Evolutionary conservation across 2,113 vertebrate genomes (phyloP), one percentile per base, ranked within the genome.

Genomic region (Stercorarius parasiticus): DNA sequence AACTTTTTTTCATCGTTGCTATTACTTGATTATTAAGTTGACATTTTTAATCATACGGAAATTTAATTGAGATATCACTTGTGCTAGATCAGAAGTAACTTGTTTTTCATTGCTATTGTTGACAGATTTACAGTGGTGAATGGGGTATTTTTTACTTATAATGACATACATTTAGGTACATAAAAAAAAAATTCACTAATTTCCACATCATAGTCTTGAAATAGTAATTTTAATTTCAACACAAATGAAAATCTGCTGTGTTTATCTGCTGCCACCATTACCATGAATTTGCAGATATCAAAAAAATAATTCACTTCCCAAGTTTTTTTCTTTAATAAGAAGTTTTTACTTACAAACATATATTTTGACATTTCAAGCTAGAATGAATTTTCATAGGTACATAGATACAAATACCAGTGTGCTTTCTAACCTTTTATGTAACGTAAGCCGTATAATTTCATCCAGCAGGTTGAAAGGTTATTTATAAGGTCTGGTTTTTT

Each of bases 201-300:
- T 84, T 50, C 25, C 43, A 43, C 8, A 32, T 15, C 8, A 21
- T 29, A 23, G 72, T 93, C 94, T 94, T 29, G n/a, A 91, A 95
- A 86, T 29, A 40, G 9, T 5, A 79, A 43, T 83, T 93, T 95
- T 85, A 65, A 80, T 95, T 97, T 96, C 52, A 94, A 47, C 11
- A 29, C 42, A 88, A 92, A 27, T 13, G 10, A 89, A 30, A 45
- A 80, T 52, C 18, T 82, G 42, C 32, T 74, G 4, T 38, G 8
- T 86, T 67, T 58, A 6, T 59, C 49, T 64, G 36, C n/a, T 93
- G 65, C 7, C 34, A 78, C 6, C 15, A 50, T 36, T 65, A 34
- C 11, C 0, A 1, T 40, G 18, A 79, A 59, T 83, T 79, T 77
- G 8, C 21, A 81, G 16, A n/a, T 77, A 69, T 43, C 1, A 43